These are phyloP conservation scores for Notocelia uddmanniana DNA, from an alignment of 2,888 invertebrate species.

Conservation along the genomic window DNA sequence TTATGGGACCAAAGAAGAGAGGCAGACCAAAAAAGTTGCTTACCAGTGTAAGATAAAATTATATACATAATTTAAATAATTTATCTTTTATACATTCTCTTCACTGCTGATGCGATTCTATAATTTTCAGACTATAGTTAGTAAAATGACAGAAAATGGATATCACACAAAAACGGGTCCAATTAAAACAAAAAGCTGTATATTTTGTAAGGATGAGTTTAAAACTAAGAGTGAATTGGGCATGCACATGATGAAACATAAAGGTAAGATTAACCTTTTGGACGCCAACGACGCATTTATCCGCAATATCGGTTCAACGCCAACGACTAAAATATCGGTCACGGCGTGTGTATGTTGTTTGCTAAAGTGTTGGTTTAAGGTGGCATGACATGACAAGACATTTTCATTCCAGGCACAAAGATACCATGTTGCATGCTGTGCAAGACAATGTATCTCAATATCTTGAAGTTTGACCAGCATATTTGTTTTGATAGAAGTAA, in stretches of 20 bases:
- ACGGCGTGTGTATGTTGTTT: no score
- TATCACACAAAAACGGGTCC: conserved; percentile 64
- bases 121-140: conserved; percentile 69
- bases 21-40: conserved; percentile 75
- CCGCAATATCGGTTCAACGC: no score
- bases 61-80: not conserved
- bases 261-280: conserved; percentile 65
- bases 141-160: conserved; percentile 73
- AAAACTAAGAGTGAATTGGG: conserved; percentile 71
- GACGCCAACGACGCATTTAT: no score
- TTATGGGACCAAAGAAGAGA: conserved; percentile 79
- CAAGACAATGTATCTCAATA: conserved; percentile 73
- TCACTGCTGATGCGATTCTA: not conserved
- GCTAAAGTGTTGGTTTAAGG: not conserved
- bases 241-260: conserved; percentile 67
- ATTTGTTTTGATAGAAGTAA: conserved; percentile 55
- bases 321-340: no score
- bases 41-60: conserved; percentile 64
- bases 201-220: conserved; percentile 68
- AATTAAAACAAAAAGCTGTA: conserved; percentile 63
- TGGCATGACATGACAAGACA: not conserved
- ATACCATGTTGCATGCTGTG: conserved; percentile 69
- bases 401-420: conserved; percentile 66
- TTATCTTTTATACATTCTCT: not conserved
- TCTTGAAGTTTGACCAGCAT: conserved; percentile 64